phyloP scores from a whole-genome alignment of 2,797 vertebrate genomes.

The Ceryle rudis region DNA sequence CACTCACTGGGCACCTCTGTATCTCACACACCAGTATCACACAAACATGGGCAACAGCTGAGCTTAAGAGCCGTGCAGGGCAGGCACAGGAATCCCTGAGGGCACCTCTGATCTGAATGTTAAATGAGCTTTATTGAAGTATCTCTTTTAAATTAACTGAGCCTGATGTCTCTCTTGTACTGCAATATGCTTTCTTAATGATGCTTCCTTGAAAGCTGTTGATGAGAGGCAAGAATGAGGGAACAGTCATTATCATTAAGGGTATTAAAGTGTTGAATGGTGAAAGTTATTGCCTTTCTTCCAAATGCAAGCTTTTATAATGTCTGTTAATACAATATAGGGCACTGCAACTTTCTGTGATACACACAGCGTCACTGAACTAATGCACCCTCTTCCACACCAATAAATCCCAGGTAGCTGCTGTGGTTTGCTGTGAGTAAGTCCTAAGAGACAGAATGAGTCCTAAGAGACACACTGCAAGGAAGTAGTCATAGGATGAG shows the following conservation, averaged over 20 bases:
- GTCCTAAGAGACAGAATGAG: neutral
- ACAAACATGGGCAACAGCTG: neutral
- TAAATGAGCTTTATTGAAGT: neutral
- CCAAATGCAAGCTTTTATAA: neutral
- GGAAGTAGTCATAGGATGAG: neutral
- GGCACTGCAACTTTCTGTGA: neutral
- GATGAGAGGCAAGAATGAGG: neutral
- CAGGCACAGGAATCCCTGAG: neutral
- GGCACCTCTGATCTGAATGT: neutral
- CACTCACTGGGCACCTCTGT: neutral
- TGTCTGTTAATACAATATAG: neutral
- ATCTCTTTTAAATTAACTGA: neutral
- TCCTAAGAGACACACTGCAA: neutral
- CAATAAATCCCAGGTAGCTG: neutral
- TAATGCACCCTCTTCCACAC: neutral
- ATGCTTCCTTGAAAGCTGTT: constrained; percentile 15
- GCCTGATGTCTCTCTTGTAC: neutral
- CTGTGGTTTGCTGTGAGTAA: neutral
- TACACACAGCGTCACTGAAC: neutral
- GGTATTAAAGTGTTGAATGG: neutral
- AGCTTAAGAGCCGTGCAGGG: neutral
- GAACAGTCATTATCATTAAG: neutral
- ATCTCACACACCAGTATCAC: neutral
- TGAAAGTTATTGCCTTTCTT: neutral
- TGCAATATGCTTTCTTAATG: neutral